Base-by-base conservation (phyloP, 2,888 invertebrate genomes). In the Rhopalosiphum nymphaeae region DNA sequence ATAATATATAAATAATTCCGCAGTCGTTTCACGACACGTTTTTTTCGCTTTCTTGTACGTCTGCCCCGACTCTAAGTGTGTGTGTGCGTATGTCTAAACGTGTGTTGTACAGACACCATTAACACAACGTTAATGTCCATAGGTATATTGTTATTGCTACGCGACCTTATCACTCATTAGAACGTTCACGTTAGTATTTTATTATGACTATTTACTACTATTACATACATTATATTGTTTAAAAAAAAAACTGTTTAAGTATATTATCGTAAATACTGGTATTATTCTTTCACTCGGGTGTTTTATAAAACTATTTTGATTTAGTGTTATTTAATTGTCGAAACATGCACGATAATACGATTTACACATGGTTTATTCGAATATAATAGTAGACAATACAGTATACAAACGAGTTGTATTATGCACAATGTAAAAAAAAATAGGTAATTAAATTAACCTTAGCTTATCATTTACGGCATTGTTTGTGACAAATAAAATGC, bases 31-130 rank as follows among this genome's bases (percentile, higher is more conserved):
- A 91, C 85, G 44, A 91, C 85, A 85, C 85, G 56, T 56, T 56
- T 91, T 85, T n/a, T 85, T 42, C 5, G 42, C 42, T 87, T 87
- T 88, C 36, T 88, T 91, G 49, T 78, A 16, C 53, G 78, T 84
- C 49, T 84, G 36, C 53, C 21, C 36, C 0, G 78, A 78, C 78
- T 78, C 36, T n/a, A 53, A 1, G n/a, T 44, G 57, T 11, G 49
- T 9, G 57, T 26, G 29, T 57, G 26, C 10, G 57, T 29, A 36
- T 78, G 78, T 67, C 67, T 67, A 67, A 67, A 67, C 67, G 67
- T 78, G 78, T 78, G 78, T 78, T 36, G 36, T 89, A 44, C 91
- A 42, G 90, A 91, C 90, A 91, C 90, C 90, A 91, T 91, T 91
- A 78, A 78, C 78, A 78, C 78, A 36, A 13, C 67, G 49, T 46